Conservation (phyloP, 2,113 vertebrate genomes). For the Cygnus atratus region DNA sequence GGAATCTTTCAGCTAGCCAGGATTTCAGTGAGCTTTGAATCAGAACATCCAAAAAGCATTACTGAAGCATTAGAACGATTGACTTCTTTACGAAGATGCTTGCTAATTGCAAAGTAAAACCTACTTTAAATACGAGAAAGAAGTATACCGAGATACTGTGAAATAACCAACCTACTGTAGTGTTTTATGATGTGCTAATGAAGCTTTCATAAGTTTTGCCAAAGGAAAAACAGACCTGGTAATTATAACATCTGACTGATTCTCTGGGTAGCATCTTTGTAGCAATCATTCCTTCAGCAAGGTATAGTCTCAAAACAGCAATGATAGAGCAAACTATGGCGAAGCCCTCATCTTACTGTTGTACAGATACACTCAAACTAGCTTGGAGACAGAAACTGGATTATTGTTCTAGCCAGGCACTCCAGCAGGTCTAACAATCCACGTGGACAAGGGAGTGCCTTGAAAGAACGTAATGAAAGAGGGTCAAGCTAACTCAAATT, state of each 20-base stretch:
- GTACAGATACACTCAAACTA: neutral
- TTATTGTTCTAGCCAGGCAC: neutral
- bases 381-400: conserved; percentile 14
- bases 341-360: neutral
- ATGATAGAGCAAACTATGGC: neutral
- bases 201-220: neutral
- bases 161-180: neutral
- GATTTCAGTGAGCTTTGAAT: neutral
- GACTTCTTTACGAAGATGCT: neutral
- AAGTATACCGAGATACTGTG: neutral
- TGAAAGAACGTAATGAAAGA: conserved; percentile 32
- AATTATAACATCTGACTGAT: neutral
- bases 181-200: neutral
- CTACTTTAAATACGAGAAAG: neutral
- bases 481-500: conserved; percentile 65
- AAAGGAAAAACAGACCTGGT: neutral
- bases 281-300: neutral
- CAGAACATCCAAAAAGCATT: neutral
- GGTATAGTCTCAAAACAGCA: neutral
- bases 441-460: conserved; percentile 36
- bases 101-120: neutral
- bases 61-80: neutral
- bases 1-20: neutral
- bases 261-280: neutral
- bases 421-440: conserved; percentile 34